These are phyloP conservation scores for Helostoma temminkii DNA, from an alignment of 2,797 vertebrate species.

Conservation along the genomic window DNA sequence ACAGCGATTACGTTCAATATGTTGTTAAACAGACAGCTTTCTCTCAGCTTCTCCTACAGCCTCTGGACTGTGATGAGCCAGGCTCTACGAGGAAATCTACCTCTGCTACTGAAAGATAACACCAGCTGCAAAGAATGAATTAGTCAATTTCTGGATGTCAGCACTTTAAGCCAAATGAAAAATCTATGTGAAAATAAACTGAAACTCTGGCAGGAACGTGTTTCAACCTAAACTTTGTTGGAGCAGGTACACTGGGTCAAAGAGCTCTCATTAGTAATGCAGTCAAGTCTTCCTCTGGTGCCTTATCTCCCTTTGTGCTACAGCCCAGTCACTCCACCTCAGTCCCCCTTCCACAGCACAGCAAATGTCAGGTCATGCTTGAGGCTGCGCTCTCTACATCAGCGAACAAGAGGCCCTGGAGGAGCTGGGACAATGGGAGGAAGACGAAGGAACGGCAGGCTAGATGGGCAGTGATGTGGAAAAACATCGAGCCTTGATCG, in stretches of 20 bases:
- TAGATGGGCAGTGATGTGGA: background rate
- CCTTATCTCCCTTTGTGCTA: constrained; percentile 29
- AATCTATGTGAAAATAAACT: constrained; percentile 16
- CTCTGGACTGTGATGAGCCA: constrained; percentile 2
- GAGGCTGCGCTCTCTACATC: constrained; percentile 18
- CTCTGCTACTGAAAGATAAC: constrained; percentile 37
- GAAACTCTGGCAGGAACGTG: constrained; percentile 11
- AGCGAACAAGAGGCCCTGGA: constrained; percentile 9
- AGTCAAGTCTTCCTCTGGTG: constrained; percentile 13
- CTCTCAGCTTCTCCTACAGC: background rate
- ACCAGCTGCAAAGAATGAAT: constrained; percentile 22
- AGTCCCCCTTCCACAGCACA: background rate
- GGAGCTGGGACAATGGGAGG: constrained; percentile 20
- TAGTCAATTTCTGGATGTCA: constrained; percentile 24
- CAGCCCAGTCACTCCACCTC: constrained; percentile 50
- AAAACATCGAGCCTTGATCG: background rate
- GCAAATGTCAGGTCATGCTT: constrained; percentile 63
- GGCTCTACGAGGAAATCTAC: constrained; percentile 30
- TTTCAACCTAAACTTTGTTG: constrained; percentile 15
- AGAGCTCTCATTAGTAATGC: constrained; percentile 50
- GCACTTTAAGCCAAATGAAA: constrained; percentile 5
- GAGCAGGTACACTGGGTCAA: constrained; percentile 34
- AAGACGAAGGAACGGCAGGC: background rate
- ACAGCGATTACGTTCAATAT: too few relatives aligned
- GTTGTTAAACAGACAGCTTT: background rate